Evolutionary conservation across 2,888 invertebrate species (phyloP), one percentile per base, ranked within the genome.

Genomic region (Epirrhoe alternata): DNA sequence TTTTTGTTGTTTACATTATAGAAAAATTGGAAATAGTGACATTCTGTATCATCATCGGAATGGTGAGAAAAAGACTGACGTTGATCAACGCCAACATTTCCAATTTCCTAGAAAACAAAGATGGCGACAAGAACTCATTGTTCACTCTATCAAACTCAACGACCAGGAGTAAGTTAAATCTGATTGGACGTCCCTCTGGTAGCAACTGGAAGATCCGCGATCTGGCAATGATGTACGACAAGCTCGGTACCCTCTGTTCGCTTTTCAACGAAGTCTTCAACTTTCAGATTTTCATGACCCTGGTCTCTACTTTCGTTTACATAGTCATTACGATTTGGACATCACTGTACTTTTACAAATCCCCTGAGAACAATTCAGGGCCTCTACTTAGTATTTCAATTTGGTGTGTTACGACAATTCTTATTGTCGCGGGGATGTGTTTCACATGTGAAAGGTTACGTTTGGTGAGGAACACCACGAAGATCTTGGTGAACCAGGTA

Each of bases 261-360:
- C 69, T 82, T 64, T 78, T 88, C 45, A 90, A 88, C 55, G 68
- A 80, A 33, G 74, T 84, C 12, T 90, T 84, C 66, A 86, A 89
- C 68, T 86, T 85, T 24, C 85, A 86, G 72, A 84, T 89, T 17
- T 84, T 90, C 30, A 84, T 87, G 82, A 82, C 80, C 10, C 76
- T 89, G 0, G 77, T 87, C 6, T 83, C 84, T 31, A 83, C 87
- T 0, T 89, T 89, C 59, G 71, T 75, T 0, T 86, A 76, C 57
- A 83, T 86, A n/a, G 76, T 90, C 6, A 79, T 85, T 0, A 82
- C 84, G 0, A 84, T 89, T 61, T 88, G 86, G 84, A 77, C 79
- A 0, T 79, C 85, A 0, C 67, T 89, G 1, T 85, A 81, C 67
- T 82, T 76, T 35, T 86, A 82, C 49, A 75, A 75, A 12, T 76